Percentiles rank a stretch among this genome's conserved stretches.
Evolutionary conservation across 2,888 invertebrate genomes (phyloP).

Genomic region (Acrocyrtus sp.): DNA sequence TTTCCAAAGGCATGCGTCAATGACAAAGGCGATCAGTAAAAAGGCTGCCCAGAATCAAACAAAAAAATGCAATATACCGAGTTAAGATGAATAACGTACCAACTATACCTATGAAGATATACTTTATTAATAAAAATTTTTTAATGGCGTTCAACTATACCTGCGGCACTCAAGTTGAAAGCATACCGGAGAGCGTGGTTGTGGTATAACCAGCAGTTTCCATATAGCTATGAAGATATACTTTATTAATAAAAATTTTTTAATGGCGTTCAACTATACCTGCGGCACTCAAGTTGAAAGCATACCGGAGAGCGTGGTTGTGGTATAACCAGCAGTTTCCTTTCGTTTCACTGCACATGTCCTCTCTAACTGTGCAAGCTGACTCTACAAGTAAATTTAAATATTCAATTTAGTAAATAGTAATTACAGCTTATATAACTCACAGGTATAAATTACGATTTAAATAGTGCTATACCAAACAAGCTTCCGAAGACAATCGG

Average conservation of each 20-base stretch:
- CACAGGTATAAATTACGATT: too few species aligned
- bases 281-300: conserved; percentile 58
- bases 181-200: conserved; percentile 55
- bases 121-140: neutral
- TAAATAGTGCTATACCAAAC: conserved; percentile 68
- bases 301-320: conserved; percentile 54
- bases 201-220: conserved; percentile 60
- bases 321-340: conserved; percentile 61
- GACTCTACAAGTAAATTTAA: conserved; percentile 43
- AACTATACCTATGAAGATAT: too few species aligned
- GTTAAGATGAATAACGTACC: neutral
- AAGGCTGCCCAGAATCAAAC: conserved; percentile 67
- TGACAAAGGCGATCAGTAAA: conserved; percentile 71
- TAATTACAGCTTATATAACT: too few species aligned
- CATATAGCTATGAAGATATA: conserved; percentile 10
- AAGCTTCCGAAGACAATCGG: conserved; percentile 78
- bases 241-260: neutral
- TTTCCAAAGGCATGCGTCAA: conserved; percentile 73
- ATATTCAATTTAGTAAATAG: conserved; percentile 2
- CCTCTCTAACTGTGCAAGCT: conserved; percentile 64
- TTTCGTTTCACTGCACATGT: conserved; percentile 68
- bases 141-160: conserved; percentile 56
- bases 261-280: too few species aligned
- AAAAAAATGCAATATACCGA: neutral
- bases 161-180: conserved; percentile 59